These are phyloP conservation scores for Albula glossodonta DNA, from an alignment of 2,113 vertebrate genomes.

Conservation along the genomic window DNA sequence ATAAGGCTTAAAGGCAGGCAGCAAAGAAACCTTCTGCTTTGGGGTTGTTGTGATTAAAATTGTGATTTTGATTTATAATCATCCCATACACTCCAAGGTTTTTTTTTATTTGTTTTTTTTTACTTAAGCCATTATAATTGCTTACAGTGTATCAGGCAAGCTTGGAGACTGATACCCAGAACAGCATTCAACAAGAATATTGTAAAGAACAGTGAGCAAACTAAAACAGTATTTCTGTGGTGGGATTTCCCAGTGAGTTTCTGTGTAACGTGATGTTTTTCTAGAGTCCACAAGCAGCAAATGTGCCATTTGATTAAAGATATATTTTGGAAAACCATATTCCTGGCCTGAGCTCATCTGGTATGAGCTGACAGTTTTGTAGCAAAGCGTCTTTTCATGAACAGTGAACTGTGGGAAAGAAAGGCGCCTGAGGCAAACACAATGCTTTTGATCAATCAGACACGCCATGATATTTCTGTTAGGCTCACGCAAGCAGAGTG, in stretches of 20 bases:
- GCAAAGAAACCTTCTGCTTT: background rate
- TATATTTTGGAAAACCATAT: slow-evolving; percentile 6
- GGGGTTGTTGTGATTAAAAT: background rate
- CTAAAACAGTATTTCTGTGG: background rate
- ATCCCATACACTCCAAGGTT: background rate
- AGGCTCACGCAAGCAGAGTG: slow-evolving; percentile 36
- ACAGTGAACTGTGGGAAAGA: slow-evolving; percentile 72
- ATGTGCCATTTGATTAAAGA: background rate
- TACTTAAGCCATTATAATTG: too few relatives aligned
- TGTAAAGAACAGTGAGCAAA: too few relatives aligned
- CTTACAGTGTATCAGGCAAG: too few relatives aligned
- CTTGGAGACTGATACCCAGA: too few relatives aligned
- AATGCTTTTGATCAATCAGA: slow-evolving; percentile 65
- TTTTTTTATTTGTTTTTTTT: too few relatives aligned
- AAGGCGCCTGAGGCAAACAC: slow-evolving; percentile 49
- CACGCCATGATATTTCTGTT: slow-evolving; percentile 54
- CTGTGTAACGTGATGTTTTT: background rate
- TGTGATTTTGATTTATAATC: too few relatives aligned
- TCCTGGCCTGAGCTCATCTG: background rate
- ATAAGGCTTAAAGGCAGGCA: background rate
- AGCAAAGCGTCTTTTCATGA: slow-evolving; percentile 61
- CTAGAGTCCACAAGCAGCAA: background rate
- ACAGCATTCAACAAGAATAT: too few relatives aligned
- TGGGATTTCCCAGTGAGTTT: background rate
- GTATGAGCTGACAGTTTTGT: background rate